Evolutionary conservation across 1,140 invertebrate genomes (phyloP), one percentile per base, ranked within the genome.

Genomic region (Drosophila lacteicornis): DNA sequence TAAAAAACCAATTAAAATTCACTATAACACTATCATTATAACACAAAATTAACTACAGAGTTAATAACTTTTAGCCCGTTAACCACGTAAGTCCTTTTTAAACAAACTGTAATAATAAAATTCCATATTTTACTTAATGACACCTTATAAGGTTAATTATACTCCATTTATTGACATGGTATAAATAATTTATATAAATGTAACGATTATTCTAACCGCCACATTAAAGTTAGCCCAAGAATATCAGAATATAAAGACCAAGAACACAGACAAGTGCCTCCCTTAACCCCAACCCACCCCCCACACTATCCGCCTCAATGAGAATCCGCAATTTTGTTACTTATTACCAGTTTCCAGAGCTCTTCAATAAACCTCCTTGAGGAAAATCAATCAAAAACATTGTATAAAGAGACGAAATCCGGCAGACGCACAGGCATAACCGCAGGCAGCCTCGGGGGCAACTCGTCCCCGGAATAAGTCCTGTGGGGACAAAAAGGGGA

Each of bases 341-440:
- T 70, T 68, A 68, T 68, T 68, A 70, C 67, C 55, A 70, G 67
- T 70, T 70, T 46, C 50, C 40, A 67, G 47, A 30, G 67, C 63
- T 68, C 67, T 70, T 47, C 47, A 60, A 33, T 53, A 51, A 56
- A 45, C 57, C 55, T 53, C 47, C 62, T 69, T 61, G 49, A 49
- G 59, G 82, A 85, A 85, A 85, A 85, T 85, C 82, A 85, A 85
- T 85, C 82, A 85, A 85, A 80, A 69, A 70, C 71, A 71, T 82
- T 86, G 79, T 78, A 71, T 73, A 84, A 84, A 84, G 74, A 84
- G 81, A 46, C 74, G 40, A 65, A 82, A 63, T 73, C 79, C 65
- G 53, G 59, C 58, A 78, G 59, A 74, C 55, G 40, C 73, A 51
- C 59, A 56, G 59, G 42, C 68, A 74, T 42, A 79, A 49, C 68